Evolutionary conservation across 53 echinoderm and acorn worm genomes (phyloP).

Genomic region (Luidia sarsii): DNA sequence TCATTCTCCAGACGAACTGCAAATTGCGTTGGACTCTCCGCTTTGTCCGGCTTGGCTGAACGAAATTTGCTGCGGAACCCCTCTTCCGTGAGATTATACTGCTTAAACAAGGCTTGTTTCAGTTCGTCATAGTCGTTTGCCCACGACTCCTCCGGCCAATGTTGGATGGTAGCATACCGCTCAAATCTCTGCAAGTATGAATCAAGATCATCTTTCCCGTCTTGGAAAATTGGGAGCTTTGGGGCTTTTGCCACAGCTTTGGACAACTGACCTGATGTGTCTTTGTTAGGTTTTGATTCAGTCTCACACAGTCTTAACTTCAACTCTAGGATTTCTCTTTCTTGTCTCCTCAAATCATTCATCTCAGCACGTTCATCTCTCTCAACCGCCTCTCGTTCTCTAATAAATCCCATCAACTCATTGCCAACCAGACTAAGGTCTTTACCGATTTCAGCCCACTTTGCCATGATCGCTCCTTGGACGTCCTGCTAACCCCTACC

Average conservation of each 20-base stretch:
- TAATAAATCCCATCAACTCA: too few species aligned
- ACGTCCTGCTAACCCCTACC: too few species aligned
- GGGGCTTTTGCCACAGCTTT: background rate
- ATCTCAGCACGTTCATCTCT: too few species aligned
- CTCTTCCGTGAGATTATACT: conserved; percentile 42
- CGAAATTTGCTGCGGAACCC: conserved; percentile 38
- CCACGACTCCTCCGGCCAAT: conserved; percentile 13
- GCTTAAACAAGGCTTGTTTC: conserved; percentile 20
- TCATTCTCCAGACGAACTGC: conserved; percentile 23
- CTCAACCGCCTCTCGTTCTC: too few species aligned
- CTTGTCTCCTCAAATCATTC: too few species aligned
- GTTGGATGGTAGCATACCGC: background rate
- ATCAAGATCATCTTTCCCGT: conserved; percentile 33
- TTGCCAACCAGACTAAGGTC: too few species aligned
- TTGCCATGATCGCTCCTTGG: too few species aligned
- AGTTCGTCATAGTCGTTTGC: conserved; percentile 28
- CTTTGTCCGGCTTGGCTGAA: background rate
- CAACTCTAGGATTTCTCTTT: too few species aligned
- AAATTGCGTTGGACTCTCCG: conserved; percentile 20
- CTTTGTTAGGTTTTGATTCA: too few species aligned
- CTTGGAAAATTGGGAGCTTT: conserved; percentile 2
- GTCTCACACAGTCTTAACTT: too few species aligned
- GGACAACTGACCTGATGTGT: too few species aligned
- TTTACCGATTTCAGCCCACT: too few species aligned
- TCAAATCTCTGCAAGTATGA: conserved; percentile 25